Conservation (phyloP, 2,888 invertebrate genomes). For the Coremacera marginata region DNA sequence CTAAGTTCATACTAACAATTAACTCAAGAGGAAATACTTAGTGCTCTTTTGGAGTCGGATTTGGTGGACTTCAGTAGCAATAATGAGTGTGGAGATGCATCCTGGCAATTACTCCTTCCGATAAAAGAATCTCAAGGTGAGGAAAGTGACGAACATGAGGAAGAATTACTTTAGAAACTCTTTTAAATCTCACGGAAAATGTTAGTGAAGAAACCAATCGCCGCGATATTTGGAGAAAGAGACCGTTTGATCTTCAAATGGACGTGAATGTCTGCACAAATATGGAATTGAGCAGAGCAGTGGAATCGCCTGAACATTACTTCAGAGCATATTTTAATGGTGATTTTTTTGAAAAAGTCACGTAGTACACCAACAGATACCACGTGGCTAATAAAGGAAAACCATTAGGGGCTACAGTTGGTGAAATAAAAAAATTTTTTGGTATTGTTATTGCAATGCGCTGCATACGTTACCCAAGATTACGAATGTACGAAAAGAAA, state of each 20-base stretch:
- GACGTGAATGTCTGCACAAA: not conserved
- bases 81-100: too few relatives aligned
- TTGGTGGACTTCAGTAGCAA: too few relatives aligned
- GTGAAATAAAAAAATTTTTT: not conserved
- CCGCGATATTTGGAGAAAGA: too few relatives aligned
- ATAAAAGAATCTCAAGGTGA: too few relatives aligned
- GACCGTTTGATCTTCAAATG: not conserved
- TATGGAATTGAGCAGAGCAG: not conserved
- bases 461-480: conserved; percentile 33
- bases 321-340: not conserved
- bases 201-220: too few relatives aligned
- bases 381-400: not conserved
- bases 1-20: too few relatives aligned
- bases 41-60: not conserved
- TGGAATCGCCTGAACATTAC: not conserved
- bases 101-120: too few relatives aligned
- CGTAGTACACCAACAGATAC: not conserved
- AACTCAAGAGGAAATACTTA: too few relatives aligned
- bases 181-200: too few relatives aligned
- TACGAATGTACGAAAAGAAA: conserved; percentile 29
- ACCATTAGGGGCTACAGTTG: not conserved
- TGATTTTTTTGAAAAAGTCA: not conserved
- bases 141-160: too few relatives aligned
- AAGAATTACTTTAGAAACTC: too few relatives aligned
- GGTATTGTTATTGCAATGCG: conserved; percentile 30